Conservation (phyloP, 2,113 vertebrate genomes). For the Labeo rohita region DNA sequence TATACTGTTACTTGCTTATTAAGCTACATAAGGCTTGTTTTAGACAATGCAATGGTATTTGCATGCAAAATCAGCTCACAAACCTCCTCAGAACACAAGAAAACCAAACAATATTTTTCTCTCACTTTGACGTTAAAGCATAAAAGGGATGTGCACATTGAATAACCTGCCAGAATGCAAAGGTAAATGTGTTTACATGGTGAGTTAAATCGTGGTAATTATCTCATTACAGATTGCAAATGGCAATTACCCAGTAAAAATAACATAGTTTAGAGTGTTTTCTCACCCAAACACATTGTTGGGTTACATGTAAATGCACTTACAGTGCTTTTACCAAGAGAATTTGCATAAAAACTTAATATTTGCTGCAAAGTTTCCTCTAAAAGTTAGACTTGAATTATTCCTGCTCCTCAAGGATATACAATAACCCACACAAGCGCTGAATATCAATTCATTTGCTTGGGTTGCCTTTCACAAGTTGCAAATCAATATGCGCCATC, state of each 20-base stretch:
- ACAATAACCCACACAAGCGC: background rate
- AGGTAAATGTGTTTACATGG: background rate
- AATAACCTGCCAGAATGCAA: background rate
- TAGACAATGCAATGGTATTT: background rate
- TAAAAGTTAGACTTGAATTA: background rate
- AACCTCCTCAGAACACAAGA: background rate
- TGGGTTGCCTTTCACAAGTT: background rate
- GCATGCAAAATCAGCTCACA: background rate
- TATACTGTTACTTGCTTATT: constrained; percentile 27
- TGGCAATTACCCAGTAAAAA: background rate
- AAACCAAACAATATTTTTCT: background rate
- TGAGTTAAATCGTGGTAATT: background rate
- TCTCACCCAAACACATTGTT: background rate
- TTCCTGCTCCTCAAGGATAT: background rate
- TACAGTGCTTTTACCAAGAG: background rate
- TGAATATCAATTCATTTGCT: background rate
- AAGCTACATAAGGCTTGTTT: background rate
- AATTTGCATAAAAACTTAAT: background rate
- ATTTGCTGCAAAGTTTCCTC: background rate
- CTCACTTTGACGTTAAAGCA: background rate
- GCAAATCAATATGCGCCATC: constrained; percentile 5
- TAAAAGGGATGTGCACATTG: background rate
- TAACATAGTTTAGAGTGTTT: background rate
- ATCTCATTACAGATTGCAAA: background rate
- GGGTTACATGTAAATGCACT: background rate